Evolutionary conservation across 2,888 invertebrate genomes (phyloP), one percentile per base, ranked within the genome.

Genomic region (Myopa testacea): DNA sequence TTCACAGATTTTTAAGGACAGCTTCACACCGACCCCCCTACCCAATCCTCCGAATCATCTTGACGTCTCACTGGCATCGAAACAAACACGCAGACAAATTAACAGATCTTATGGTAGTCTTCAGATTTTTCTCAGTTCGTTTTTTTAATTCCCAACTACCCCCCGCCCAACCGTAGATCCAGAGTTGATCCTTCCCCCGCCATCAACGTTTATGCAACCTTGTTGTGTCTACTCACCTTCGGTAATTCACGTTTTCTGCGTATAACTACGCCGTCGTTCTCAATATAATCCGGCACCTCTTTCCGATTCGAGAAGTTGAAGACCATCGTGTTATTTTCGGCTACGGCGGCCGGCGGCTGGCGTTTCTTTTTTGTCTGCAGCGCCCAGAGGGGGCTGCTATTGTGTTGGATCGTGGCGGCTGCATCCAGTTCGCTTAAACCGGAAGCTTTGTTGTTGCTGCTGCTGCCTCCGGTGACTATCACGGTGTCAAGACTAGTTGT

Each of bases 211-310:
- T 6, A 40, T 8, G 40, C 40, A 40, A 40, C 40, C 40, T 58
- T 58, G 58, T n/a, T 16, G 26, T 60, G 52, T 40, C 55, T 37
- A 88, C 92, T 93, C 85, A 95, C 95, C 94, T 95, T 95, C 84
- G 94, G 92, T 85, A 93, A 91, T 86, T 93, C 93, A 79, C 93
- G 91, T 83, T 92, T 92, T 85, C 91, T 91, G 84, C 92, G 92
- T 84, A 93, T 92, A 83, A 94, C 92, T 88, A 94, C 92, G 83
- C 95, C 95, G 91, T 96, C 96, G 90, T 96, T 96, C 88, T 95
- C 95, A 86, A 97, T 95, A 90, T 97, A 96, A 91, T 96, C 95
- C 73, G 96, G 96, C 85, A 96, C 95, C 86, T 95, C 95, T 90
- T 94, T 95, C 86, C 94, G 92, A 89, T 93, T 92, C 82, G 94